These are phyloP conservation scores for Mugil cephalus DNA, from an alignment of 2,113 vertebrate genomes.

Conservation along the genomic window DNA sequence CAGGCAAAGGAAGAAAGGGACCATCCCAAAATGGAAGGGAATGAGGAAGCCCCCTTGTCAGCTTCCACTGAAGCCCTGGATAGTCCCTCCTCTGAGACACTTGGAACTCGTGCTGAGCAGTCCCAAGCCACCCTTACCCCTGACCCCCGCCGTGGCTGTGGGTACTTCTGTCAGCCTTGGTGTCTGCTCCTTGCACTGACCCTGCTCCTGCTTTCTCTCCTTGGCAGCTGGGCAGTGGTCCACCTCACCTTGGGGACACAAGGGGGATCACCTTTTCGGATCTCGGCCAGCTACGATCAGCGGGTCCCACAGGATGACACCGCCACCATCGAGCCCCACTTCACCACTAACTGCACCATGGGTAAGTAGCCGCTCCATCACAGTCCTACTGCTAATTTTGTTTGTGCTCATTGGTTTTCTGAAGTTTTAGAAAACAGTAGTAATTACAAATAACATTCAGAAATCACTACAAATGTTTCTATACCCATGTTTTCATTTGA, in stretches of 20 bases:
- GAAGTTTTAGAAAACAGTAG: too few relatives aligned
- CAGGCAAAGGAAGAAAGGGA: slow-evolving; percentile 55
- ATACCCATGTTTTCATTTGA: neutral
- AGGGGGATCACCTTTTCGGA: slow-evolving; percentile 75
- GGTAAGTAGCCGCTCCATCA: slow-evolving; percentile 68
- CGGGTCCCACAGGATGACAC: slow-evolving; percentile 68
- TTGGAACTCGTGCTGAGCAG: slow-evolving; percentile 50
- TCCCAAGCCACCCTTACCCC: slow-evolving; percentile 55
- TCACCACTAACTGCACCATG: slow-evolving; percentile 86
- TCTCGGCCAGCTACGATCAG: slow-evolving; percentile 81
- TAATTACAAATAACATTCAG: too few relatives aligned
- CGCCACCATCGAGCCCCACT: slow-evolving; percentile 80
- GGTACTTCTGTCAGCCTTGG: slow-evolving; percentile 64
- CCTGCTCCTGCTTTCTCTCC: slow-evolving; percentile 84
- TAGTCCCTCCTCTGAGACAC: slow-evolving; percentile 48
- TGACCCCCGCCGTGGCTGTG: slow-evolving; percentile 24
- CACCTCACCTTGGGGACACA: slow-evolving; percentile 80
- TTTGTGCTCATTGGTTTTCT: neutral
- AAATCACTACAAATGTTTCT: neutral
- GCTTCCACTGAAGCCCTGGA: slow-evolving; percentile 59
- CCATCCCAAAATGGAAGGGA: slow-evolving; percentile 59
- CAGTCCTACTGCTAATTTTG: neutral
- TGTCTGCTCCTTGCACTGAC: slow-evolving; percentile 77
- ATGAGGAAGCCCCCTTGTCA: slow-evolving; percentile 38
- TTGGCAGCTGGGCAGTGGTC: slow-evolving; percentile 86